Base-by-base conservation (phyloP, 1,140 invertebrate species). In the Drosophila chauvacae region DNA sequence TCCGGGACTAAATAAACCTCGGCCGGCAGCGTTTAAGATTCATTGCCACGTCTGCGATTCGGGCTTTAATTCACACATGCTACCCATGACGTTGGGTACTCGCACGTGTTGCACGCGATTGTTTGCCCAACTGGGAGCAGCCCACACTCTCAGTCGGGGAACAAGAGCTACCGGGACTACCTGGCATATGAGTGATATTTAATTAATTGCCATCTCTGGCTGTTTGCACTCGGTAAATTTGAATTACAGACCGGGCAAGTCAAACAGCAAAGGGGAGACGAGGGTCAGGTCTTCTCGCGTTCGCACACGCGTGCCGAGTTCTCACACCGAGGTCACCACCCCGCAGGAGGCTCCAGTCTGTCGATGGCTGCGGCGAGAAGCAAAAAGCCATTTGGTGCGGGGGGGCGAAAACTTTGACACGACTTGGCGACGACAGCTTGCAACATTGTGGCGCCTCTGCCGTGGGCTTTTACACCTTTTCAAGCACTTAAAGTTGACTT, bases 101-200 rank as follows among this genome's bases (percentile, higher is more conserved):
- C 51, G 35, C 30, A 71, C 68, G 63, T 69, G 50, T 48, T 39
- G 18, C 64, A 33, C 48, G 68, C 64, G 20, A 50, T 30, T 47
- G 50, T 41, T 70, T 37, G 39, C 26, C 48, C 62, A 41, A 39
- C 65, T 28, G 7, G 18, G 33, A 45, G 26, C 26, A 13, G 16
- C 68, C 65, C 33, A 39, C 64, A 18, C 64, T 16, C 30, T 20
- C 39, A 59, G 37, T n/a, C 30, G 59, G 14, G 59, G 14, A 14
- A 58, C 28, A 16, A n/a, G n/a, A 13, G 51, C 51, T 37, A 33
- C 42, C 58, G 20, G 64, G 23, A 20, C 28, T 70, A 57, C 51
- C 64, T 71, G 69, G 48, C 69, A 30, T 72, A 71, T 72, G 65
- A 71, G 65, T 71, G 51, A 72, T 71, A 71, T 72, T 59, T 72